Percentiles rank a stretch among this genome's conserved stretches.
Evolutionary conservation across 2,797 vertebrate genomes (phyloP).

Genomic region (Diceros bicornis): DNA sequence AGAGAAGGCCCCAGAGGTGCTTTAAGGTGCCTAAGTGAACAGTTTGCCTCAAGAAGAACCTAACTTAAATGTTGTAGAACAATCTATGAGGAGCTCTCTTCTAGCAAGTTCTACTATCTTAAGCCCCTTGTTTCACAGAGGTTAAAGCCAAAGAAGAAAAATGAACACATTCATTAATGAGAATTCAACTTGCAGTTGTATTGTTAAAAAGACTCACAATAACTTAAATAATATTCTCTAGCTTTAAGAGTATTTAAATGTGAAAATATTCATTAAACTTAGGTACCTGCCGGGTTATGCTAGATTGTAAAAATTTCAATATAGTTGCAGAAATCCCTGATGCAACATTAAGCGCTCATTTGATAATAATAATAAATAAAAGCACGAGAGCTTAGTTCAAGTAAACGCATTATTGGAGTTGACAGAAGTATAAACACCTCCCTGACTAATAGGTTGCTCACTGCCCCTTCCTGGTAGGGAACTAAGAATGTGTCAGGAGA

Average conservation of each 20-base stretch:
- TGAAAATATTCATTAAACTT: slow-evolving; percentile 19
- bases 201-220: neutral
- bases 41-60: slow-evolving; percentile 39
- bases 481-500: neutral
- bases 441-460: neutral
- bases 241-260: slow-evolving; percentile 48
- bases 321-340: slow-evolving; percentile 26
- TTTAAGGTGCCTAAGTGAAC: neutral
- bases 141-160: slow-evolving; percentile 34
- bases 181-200: neutral
- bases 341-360: neutral
- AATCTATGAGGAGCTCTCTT: neutral
- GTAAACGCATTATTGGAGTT: neutral
- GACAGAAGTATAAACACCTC: neutral
- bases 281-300: neutral
- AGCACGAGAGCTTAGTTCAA: neutral
- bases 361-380: neutral
- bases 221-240: slow-evolving; percentile 26
- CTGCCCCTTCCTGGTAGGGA: neutral
- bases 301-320: neutral
- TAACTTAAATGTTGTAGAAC: slow-evolving; percentile 28
- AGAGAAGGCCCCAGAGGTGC: neutral
- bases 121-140: neutral
- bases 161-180: slow-evolving; percentile 24
- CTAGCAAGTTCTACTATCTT: slow-evolving; percentile 51